phyloP scores from a whole-genome alignment of 2,888 invertebrate genomes.

The Pheosia tremula region DNA sequence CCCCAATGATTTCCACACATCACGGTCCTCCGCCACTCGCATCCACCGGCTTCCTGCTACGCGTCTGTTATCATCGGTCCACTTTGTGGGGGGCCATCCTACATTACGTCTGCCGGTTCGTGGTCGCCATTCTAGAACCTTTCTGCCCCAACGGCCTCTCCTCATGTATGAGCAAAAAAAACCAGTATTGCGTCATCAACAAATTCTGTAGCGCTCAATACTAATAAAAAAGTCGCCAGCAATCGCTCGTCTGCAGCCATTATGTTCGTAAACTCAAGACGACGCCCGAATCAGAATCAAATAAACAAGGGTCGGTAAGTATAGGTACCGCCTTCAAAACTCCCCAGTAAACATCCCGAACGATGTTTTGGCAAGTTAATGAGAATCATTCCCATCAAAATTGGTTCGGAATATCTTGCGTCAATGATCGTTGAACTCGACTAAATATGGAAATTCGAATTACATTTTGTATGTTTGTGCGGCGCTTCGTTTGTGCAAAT shows the following conservation, averaged over 20 bases:
- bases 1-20: too few relatives aligned
- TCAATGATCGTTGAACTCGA: conserved; percentile 23
- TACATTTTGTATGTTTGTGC: conserved; percentile 7
- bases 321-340: conserved; percentile 28
- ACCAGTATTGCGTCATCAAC: too few relatives aligned
- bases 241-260: conserved; percentile 17
- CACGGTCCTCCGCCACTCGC: too few relatives aligned
- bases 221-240: conserved; percentile 9
- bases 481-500: neutral
- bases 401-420: conserved; percentile 32
- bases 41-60: too few relatives aligned
- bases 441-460: conserved; percentile 30
- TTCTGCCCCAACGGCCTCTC: too few relatives aligned
- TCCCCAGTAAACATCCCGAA: conserved; percentile 38
- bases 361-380: conserved; percentile 46
- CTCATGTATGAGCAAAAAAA: too few relatives aligned
- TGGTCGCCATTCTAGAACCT: too few relatives aligned
- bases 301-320: conserved; percentile 43
- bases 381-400: conserved; percentile 43
- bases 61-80: too few relatives aligned
- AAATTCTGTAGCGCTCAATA: too few relatives aligned
- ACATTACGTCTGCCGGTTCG: too few relatives aligned
- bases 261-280: conserved; percentile 32
- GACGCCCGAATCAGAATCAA: conserved; percentile 46
- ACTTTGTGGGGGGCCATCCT: too few relatives aligned